These are phyloP conservation scores for Chaetorhynchus papuensis DNA, from an alignment of 2,113 vertebrate species.

Conservation along the genomic window DNA sequence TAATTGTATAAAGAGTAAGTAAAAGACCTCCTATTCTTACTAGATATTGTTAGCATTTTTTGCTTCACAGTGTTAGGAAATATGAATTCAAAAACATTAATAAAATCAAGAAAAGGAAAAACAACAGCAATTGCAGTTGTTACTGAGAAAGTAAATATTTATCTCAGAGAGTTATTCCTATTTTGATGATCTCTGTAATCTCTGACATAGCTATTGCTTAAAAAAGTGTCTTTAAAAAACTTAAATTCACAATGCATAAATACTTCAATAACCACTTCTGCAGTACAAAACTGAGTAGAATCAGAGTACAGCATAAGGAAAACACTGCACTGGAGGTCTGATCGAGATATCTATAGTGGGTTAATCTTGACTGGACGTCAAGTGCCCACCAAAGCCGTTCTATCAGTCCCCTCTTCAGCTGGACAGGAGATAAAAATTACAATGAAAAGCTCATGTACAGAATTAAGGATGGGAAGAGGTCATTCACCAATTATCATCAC, in stretches of 20 bases:
- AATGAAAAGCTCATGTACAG: not conserved
- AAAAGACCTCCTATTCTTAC: not conserved
- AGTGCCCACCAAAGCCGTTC: rapidly evolving
- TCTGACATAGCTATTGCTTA: not conserved
- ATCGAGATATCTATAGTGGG: not conserved
- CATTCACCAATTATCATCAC: not conserved
- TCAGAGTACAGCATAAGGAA: not conserved
- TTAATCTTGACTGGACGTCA: not conserved
- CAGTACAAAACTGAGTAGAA: not conserved
- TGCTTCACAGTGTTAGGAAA: not conserved
- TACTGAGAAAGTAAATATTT: not conserved
- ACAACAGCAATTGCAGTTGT: not conserved
- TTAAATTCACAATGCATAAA: not conserved
- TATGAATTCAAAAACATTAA: not conserved
- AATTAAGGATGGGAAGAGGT: not conserved
- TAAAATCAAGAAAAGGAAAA: not conserved
- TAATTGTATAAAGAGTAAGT: not conserved
- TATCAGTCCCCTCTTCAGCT: not conserved
- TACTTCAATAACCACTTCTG: not conserved
- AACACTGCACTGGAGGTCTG: not conserved
- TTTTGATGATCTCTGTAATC: not conserved
- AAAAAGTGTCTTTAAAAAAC: not conserved
- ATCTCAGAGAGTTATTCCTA: not conserved
- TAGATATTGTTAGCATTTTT: not conserved
- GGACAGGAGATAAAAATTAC: not conserved